Evolutionary conservation across 2,797 vertebrate genomes (phyloP).

Genomic region (Phoxinus dragarum): DNA sequence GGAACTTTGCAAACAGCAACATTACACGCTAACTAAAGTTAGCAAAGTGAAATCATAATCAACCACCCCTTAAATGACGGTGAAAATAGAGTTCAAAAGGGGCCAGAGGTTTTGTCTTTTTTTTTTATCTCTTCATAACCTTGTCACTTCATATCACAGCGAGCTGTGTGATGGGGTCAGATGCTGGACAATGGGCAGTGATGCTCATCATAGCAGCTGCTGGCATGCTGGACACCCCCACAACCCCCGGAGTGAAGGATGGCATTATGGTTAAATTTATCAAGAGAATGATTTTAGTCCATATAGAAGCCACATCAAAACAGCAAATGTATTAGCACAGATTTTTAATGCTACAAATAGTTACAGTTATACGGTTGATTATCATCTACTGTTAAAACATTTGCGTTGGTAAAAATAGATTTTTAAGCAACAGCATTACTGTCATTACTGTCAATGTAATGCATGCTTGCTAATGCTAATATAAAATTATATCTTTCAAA

Average conservation of each 20-base stretch:
- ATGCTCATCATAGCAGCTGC: conserved; percentile 48
- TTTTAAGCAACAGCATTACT: background rate
- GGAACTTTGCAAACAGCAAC: no score
- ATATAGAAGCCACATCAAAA: background rate
- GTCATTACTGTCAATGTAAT: background rate
- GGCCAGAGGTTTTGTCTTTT: background rate
- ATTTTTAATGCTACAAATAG: background rate
- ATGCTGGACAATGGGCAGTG: conserved; percentile 43
- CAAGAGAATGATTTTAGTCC: background rate
- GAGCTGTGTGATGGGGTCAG: conserved; percentile 23
- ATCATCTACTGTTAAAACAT: background rate
- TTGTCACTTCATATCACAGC: conserved; percentile 48
- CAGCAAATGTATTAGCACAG: background rate
- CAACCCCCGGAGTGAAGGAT: background rate
- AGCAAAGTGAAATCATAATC: no score
- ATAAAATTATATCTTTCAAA: background rate
- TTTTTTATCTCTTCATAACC: conserved; percentile 3
- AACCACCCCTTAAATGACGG: no score
- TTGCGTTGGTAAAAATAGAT: background rate
- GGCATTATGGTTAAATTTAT: background rate
- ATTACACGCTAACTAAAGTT: no score
- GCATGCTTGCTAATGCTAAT: background rate
- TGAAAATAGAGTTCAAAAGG: background rate
- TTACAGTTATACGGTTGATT: background rate
- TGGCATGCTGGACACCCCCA: background rate